Evolutionary conservation across 2,888 invertebrate genomes (phyloP).

Genomic region (Alcis repandata): DNA sequence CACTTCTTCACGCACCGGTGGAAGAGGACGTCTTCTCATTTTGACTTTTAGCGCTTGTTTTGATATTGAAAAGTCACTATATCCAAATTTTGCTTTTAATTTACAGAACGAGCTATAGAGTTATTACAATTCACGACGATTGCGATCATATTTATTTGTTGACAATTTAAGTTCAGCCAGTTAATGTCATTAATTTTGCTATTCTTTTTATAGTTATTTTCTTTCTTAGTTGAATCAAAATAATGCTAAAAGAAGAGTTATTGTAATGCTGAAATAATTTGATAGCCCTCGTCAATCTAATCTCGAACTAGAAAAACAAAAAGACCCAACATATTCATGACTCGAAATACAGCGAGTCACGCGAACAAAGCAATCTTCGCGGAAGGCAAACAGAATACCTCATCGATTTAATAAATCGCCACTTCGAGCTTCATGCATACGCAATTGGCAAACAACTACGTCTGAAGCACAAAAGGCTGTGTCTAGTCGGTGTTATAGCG

Average conservation of each 20-base stretch:
- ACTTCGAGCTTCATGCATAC: slow-evolving; percentile 66
- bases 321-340: slow-evolving; percentile 45
- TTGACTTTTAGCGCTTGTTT: slow-evolving; percentile 45
- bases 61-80: neutral
- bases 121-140: no score
- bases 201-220: neutral
- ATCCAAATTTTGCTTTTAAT: no score
- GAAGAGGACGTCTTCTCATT: slow-evolving; percentile 82
- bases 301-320: slow-evolving; percentile 20
- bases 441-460: slow-evolving; percentile 64
- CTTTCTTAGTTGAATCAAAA: neutral
- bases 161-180: neutral
- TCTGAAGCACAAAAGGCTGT: slow-evolving; percentile 54
- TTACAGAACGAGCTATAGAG: no score
- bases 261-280: neutral
- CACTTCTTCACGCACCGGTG: slow-evolving; percentile 80
- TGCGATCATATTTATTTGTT: no score
- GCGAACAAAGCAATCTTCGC: slow-evolving; percentile 53
- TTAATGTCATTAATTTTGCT: neutral
- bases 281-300: neutral
- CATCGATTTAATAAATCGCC: slow-evolving; percentile 61
- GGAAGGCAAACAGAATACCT: slow-evolving; percentile 52
- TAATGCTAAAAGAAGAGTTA: neutral
- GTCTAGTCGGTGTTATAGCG: slow-evolving; percentile 52
- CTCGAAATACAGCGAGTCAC: slow-evolving; percentile 48